phyloP scores from a whole-genome alignment of 1,140 invertebrate genomes.

The Chironomus tepperi region DNA sequence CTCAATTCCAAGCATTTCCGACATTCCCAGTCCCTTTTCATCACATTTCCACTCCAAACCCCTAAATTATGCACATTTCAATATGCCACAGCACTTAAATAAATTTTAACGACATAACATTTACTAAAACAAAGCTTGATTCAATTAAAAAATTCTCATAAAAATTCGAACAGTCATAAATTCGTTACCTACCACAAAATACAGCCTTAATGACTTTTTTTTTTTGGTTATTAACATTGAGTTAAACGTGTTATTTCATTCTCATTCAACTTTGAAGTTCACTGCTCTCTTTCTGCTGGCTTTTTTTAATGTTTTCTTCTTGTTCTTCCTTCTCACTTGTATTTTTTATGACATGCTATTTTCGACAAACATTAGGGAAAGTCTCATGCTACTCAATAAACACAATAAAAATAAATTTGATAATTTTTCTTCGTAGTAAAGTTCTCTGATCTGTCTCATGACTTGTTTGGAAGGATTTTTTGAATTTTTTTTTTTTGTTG shows the following conservation, averaged over 20 bases:
- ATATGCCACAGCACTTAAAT: too few species aligned
- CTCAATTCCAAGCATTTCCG: too few species aligned
- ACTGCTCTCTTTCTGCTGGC: not conserved
- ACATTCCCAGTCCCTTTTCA: too few species aligned
- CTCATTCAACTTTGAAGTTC: not conserved
- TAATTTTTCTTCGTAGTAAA: not conserved
- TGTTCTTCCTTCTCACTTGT: too few species aligned
- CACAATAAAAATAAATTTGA: not conserved
- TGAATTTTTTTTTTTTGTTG: not conserved
- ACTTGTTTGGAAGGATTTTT: not conserved
- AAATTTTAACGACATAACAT: too few species aligned
- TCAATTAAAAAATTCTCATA: too few species aligned
- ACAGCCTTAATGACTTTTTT: conserved; percentile 2
- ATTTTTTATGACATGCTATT: conserved; percentile 1
- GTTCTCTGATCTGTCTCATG: not conserved
- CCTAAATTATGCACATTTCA: too few species aligned
- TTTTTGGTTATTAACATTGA: not conserved
- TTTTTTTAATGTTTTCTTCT: not conserved
- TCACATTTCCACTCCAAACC: too few species aligned
- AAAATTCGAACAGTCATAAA: too few species aligned
- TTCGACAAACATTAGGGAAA: not conserved
- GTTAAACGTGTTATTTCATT: not conserved
- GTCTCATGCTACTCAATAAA: conserved; percentile 5
- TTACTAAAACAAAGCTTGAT: too few species aligned
- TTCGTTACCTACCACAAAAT: not conserved